phyloP scores from a whole-genome alignment of 37 sponge, comb jelly and placozoan genomes.

The Oscarella lobularis region DNA sequence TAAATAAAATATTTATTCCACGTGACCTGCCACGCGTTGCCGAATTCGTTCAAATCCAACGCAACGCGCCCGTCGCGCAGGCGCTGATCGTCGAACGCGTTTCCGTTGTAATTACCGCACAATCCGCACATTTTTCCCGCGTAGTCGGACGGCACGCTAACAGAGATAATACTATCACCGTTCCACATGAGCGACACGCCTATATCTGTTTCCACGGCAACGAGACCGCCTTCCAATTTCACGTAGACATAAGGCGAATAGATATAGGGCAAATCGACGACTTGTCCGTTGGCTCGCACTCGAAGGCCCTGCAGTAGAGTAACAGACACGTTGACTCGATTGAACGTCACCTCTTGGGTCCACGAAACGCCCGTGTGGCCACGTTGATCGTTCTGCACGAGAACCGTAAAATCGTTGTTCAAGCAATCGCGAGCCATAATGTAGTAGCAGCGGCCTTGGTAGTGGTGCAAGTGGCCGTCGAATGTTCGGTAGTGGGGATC shows the following conservation, averaged over 20 bases:
- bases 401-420: background rate
- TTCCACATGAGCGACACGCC: background rate
- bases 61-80: background rate
- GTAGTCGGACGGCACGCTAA: background rate
- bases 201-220: background rate
- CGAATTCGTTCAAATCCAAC: background rate
- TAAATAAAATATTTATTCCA: too few relatives aligned
- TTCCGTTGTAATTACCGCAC: background rate
- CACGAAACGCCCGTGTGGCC: background rate
- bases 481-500: conserved; percentile 1
- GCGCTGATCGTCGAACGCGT: background rate
- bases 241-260: background rate
- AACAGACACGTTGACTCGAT: background rate
- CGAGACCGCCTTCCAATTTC: background rate
- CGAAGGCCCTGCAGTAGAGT: background rate
- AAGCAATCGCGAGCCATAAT: background rate
- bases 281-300: background rate
- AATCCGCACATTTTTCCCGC: background rate
- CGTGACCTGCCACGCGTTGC: background rate
- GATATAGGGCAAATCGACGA: background rate
- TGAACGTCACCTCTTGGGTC: background rate
- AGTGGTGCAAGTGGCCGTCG: background rate
- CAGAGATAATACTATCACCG: background rate
- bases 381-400: background rate
- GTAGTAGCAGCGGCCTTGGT: background rate